A percentile compares a stretch with the other conserved stretches of the same genome.
Evolutionary conservation across 1,140 invertebrate genomes (phyloP).

Genomic region (Brachionus rotundiformis): DNA sequence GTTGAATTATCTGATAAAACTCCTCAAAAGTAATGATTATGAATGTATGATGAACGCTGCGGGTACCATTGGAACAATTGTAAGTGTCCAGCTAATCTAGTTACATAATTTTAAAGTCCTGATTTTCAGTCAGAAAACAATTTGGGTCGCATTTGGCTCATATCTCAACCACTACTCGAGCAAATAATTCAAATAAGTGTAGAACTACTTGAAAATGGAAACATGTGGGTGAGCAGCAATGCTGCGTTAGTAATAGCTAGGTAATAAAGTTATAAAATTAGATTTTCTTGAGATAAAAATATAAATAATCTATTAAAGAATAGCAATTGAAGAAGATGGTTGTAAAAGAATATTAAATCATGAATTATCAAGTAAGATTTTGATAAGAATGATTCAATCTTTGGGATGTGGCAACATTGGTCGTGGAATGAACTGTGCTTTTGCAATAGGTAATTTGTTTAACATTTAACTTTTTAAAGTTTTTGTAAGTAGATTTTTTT

Average conservation of each 20-base stretch:
- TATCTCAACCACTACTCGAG: conserved; percentile 57
- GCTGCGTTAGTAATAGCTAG: conserved; percentile 62
- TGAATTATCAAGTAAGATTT: conserved; percentile 56
- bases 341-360: conserved; percentile 59
- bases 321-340: conserved; percentile 62
- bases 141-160: conserved; percentile 60
- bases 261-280: conserved; percentile 52
- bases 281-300: too few relatives aligned
- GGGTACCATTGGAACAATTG: conserved; percentile 64
- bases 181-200: conserved; percentile 58
- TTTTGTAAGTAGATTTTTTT: not conserved
- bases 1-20: conserved; percentile 58
- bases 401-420: conserved; percentile 63
- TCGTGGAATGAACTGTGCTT: conserved; percentile 63
- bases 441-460: conserved; percentile 58
- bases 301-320: conserved; percentile 54
- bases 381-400: conserved; percentile 58
- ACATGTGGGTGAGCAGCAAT: conserved; percentile 64
- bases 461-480: too few relatives aligned
- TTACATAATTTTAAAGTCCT: not conserved
- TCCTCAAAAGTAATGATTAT: conserved; percentile 61
- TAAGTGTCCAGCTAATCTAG: conserved; percentile 52
- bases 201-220: conserved; percentile 57
- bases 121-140: conserved; percentile 59
- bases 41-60: conserved; percentile 65